Conservation (phyloP, 2,113 vertebrate species). For the Empidonax alnorum region DNA sequence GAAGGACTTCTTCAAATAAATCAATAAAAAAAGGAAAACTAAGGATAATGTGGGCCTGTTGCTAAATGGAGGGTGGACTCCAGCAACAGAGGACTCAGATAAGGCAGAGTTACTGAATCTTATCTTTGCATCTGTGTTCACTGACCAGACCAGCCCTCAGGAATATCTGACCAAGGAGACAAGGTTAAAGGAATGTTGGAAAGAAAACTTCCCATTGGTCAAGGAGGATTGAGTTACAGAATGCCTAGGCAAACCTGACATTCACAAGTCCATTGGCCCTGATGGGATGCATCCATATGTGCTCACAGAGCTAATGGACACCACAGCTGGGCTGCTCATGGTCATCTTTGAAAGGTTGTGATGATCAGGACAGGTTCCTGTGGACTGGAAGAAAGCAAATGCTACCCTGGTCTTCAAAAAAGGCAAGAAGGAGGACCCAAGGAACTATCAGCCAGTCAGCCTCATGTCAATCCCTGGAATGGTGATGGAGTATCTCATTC, state of each 20-base stretch:
- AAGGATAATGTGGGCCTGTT: not conserved
- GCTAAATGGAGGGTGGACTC: not conserved
- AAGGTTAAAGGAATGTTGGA: not conserved
- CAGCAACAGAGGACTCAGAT: not conserved
- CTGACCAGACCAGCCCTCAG: not conserved
- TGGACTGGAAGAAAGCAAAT: not conserved
- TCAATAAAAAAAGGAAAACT: not conserved
- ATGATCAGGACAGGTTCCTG: not conserved
- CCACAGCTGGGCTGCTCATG: not conserved
- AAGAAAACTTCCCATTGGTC: not conserved
- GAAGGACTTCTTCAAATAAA: not conserved
- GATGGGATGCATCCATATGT: not conserved
- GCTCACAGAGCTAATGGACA: not conserved
- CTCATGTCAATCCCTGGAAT: not conserved
- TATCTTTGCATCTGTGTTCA: not conserved
- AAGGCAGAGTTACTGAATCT: not conserved
- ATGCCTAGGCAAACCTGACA: not conserved
- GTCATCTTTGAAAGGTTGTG: not conserved
- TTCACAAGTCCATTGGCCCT: too few species aligned
- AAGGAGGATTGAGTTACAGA: not conserved
- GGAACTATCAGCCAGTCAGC: not conserved
- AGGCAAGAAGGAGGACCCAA: not conserved
- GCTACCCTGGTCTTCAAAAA: not conserved
- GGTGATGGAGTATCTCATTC: not conserved
- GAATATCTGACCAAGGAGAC: not conserved